Percentiles rank a stretch among this genome's conserved stretches.
These are phyloP conservation scores for Corbicula japonica DNA, from an alignment of 2,888 invertebrate genomes.

Conservation along the genomic window DNA sequence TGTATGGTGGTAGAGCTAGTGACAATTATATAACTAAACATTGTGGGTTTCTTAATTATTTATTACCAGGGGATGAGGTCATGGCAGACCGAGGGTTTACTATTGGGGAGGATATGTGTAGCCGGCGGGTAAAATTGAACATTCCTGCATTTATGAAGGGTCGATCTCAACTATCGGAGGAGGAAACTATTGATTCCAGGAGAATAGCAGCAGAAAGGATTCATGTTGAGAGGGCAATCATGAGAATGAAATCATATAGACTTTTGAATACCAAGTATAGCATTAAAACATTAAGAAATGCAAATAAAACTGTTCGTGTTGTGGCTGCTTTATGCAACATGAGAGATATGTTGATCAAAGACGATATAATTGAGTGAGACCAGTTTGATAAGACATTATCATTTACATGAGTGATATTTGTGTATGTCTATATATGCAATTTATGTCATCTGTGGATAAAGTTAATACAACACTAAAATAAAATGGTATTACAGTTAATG, in stretches of 20 bases:
- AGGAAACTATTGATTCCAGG: constrained; percentile 24
- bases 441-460: no score
- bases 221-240: constrained; percentile 43
- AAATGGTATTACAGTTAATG: no score
- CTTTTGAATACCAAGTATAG: constrained; percentile 27
- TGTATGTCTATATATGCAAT: no score
- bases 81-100: constrained; percentile 36
- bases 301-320: constrained; percentile 37
- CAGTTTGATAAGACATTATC: no score
- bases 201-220: constrained; percentile 34
- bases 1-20: constrained; percentile 10
- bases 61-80: constrained; percentile 43
- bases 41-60: constrained; percentile 14
- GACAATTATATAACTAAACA: constrained; percentile 21
- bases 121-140: constrained; percentile 26
- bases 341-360: constrained; percentile 24
- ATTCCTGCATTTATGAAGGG: constrained; percentile 47
- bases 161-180: constrained; percentile 6
- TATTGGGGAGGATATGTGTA: constrained; percentile 27
- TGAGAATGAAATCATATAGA: constrained; percentile 32
- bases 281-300: constrained; percentile 22
- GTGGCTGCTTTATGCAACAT: constrained; percentile 44
- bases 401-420: no score
- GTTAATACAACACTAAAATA: no score
- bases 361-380: no score